Base-by-base conservation (phyloP, 92 coral and sea anemone species). In the Epizoanthus stellaris region DNA sequence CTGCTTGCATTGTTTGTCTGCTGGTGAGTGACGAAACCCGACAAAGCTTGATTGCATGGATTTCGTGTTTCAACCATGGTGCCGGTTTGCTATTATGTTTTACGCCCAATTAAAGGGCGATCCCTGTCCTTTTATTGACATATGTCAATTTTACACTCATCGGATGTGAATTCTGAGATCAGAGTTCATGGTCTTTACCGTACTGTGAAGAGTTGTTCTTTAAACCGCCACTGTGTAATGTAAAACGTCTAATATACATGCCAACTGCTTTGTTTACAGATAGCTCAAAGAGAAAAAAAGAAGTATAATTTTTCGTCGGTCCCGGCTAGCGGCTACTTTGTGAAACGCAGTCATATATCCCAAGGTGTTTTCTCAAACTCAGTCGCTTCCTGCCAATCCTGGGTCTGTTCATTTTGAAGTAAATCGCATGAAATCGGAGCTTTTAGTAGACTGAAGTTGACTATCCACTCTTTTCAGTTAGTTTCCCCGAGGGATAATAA, bases 21-120 rank as follows among this genome's bases (percentile, higher is more conserved):
- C 19, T 7, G 73, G 39, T 52, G 16, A 8, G 25, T 5, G 52
- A 45, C 7, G 8, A 45, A 45, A 0, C 34, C 14, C 11, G 56
- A 49, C 12, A 49, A 30, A 49, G 56, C 56, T 49, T 23, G 61
- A 57, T 52, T 53, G 40, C 62, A 52, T 5, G 65, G 62, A 53
- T 54, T 74, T 74, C 63, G 61, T 52, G 80, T 34, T 58, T 25
- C 81, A 75, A 25, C 63, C 21, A 36, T 14, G 67, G 36, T 54
- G 60, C 30, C 43, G 60, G 63, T 19, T 47, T 53, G 25, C 25
- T 23, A 75, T 53, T 43, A 45, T 59, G 36, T 56, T 15, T 40
- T 54, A 30, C 49, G 60, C 63, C 81, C 81, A 75, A 75, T 75
- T 75, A 38, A 25, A 58, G 45, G 17, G 14, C n/a, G 63, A 75